A percentile compares a stretch with the other conserved stretches of the same genome.
Conservation (phyloP, 2,888 invertebrate genomes). For the Ethmia dodecea region DNA sequence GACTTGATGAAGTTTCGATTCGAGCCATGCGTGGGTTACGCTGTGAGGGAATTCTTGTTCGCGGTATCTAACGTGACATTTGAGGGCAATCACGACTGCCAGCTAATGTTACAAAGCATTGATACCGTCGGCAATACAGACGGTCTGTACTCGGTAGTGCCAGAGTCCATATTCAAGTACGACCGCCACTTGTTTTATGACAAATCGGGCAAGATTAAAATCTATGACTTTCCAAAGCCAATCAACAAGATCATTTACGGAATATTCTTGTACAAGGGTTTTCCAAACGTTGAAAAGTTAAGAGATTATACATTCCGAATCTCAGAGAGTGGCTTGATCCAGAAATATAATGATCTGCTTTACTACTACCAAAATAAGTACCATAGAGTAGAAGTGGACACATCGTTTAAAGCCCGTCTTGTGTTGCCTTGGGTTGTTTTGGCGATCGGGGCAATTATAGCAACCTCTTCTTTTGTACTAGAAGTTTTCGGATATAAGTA, state of each 20-base stretch:
- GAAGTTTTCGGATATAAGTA: constrained; percentile 7
- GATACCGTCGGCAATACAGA: constrained; percentile 28
- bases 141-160: constrained; percentile 30
- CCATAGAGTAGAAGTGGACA: constrained; percentile 14
- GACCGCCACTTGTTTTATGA: constrained; percentile 30
- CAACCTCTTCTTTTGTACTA: constrained; percentile 5
- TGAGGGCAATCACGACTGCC: constrained; percentile 7
- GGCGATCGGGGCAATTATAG: neutral
- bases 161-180: constrained; percentile 31
- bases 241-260: constrained; percentile 37
- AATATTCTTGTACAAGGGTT: constrained; percentile 48
- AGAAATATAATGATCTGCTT: constrained; percentile 22
- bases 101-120: constrained; percentile 27
- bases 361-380: constrained; percentile 18
- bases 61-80: constrained; percentile 7
- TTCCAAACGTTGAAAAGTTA: constrained; percentile 33
- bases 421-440: constrained; percentile 5
- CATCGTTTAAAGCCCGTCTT: constrained; percentile 5
- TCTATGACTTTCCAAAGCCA: constrained; percentile 28
- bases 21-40: constrained; percentile 39
- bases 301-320: constrained; percentile 27
- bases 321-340: constrained; percentile 39
- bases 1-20: constrained; percentile 25
- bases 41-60: constrained; percentile 19
- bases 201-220: constrained; percentile 22